phyloP scores from a whole-genome alignment of 2,113 vertebrate genomes.

The Elachura formosa region DNA sequence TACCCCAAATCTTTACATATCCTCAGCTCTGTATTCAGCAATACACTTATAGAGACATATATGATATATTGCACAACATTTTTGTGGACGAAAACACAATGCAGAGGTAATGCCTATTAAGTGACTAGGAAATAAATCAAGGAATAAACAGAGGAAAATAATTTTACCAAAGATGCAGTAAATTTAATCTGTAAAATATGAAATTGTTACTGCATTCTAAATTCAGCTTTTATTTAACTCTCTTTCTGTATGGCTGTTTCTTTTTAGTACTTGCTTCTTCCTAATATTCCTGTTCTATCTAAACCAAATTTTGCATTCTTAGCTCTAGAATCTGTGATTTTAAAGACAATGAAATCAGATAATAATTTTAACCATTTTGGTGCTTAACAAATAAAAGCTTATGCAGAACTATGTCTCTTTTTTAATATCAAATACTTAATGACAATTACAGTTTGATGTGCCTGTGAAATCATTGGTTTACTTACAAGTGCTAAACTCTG shows the following conservation, averaged over 20 bases:
- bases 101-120: neutral
- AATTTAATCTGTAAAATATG: neutral
- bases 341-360: neutral
- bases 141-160: neutral
- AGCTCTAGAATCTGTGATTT: neutral
- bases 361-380: neutral
- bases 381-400: neutral
- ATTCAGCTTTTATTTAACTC: neutral
- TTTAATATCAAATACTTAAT: neutral
- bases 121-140: neutral
- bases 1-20: neutral
- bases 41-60: neutral
- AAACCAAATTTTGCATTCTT: neutral
- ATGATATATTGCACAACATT: neutral
- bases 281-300: neutral
- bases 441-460: rapidly evolving
- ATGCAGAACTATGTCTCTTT: neutral
- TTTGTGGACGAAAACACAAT: neutral
- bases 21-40: neutral
- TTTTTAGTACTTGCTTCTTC: neutral
- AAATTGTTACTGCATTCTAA: neutral
- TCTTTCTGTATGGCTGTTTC: neutral
- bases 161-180: neutral
- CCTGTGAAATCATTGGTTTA: neutral
- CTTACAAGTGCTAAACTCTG: neutral